Evolutionary conservation across 2,888 invertebrate species (phyloP).

Genomic region (Cephalotes varians): DNA sequence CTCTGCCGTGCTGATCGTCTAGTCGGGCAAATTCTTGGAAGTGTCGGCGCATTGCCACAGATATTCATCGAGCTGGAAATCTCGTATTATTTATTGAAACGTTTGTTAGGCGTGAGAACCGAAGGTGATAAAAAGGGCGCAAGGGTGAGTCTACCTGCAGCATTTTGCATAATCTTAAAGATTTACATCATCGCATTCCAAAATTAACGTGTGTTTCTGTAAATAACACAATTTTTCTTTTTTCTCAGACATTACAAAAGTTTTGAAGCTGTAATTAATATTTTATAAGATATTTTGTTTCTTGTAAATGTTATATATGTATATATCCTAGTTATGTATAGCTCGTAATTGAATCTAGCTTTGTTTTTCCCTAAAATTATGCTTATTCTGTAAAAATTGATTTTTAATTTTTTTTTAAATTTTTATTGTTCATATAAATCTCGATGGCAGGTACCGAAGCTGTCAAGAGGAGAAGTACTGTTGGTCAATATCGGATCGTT

Average conservation of each 20-base stretch:
- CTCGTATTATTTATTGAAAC: slow-evolving; percentile 97
- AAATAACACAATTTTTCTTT: not conserved
- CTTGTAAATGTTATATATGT: too few species aligned
- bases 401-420: too few species aligned
- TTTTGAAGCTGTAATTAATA: not conserved
- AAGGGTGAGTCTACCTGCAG: slow-evolving; percentile 88
- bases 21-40: slow-evolving; percentile 97
- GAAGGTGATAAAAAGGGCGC: slow-evolving; percentile 99
- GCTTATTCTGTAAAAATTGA: not conserved
- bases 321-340: not conserved
- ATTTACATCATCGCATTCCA: not conserved
- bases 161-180: not conserved
- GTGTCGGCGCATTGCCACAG: slow-evolving; percentile 98
- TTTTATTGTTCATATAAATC: not conserved
- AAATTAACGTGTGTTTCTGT: not conserved
- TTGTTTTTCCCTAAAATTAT: slow-evolving; percentile 2
- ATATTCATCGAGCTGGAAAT: slow-evolving; percentile 99
- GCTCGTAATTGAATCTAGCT: not conserved
- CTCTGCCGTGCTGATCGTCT: slow-evolving; percentile 99
- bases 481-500: slow-evolving; percentile 99
- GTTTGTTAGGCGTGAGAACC: slow-evolving; percentile 98
- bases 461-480: slow-evolving; percentile 95
- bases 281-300: not conserved
- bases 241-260: not conserved
- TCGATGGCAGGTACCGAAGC: slow-evolving; percentile 90